These are phyloP conservation scores for Trachelus tabidus DNA, from an alignment of 2,888 invertebrate species.

Conservation along the genomic window DNA sequence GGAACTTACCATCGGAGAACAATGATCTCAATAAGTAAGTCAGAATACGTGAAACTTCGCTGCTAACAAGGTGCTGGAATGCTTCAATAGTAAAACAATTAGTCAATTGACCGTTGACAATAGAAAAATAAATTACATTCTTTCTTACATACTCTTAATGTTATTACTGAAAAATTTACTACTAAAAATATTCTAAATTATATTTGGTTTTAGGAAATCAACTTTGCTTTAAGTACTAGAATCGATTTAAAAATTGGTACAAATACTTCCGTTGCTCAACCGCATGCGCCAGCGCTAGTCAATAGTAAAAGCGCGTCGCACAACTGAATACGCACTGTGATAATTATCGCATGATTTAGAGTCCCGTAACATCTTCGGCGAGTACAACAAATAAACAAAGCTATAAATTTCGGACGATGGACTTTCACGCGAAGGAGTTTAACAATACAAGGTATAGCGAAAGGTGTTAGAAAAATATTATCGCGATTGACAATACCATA, in stretches of 20 bases:
- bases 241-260: not conserved
- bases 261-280: not conserved
- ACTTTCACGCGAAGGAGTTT: not conserved
- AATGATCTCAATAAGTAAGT: conserved; percentile 42
- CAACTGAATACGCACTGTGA: not conserved
- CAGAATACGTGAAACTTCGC: not conserved
- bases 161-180: not conserved
- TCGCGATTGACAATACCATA: not conserved
- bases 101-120: not conserved
- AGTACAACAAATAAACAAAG: not conserved
- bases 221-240: not conserved
- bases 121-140: not conserved
- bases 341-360: not conserved
- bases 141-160: not conserved
- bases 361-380: not conserved
- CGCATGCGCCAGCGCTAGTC: not conserved
- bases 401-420: not conserved
- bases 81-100: not conserved
- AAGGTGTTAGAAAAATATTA: not conserved
- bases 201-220: not conserved
- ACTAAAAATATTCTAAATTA: not conserved
- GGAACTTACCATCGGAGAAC: conserved; percentile 36
- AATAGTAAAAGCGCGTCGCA: not conserved
- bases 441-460: not conserved
- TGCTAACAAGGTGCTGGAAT: not conserved